These are phyloP conservation scores for Tetragnatha montana DNA, from an alignment of 2,888 invertebrate species.

Conservation along the genomic window DNA sequence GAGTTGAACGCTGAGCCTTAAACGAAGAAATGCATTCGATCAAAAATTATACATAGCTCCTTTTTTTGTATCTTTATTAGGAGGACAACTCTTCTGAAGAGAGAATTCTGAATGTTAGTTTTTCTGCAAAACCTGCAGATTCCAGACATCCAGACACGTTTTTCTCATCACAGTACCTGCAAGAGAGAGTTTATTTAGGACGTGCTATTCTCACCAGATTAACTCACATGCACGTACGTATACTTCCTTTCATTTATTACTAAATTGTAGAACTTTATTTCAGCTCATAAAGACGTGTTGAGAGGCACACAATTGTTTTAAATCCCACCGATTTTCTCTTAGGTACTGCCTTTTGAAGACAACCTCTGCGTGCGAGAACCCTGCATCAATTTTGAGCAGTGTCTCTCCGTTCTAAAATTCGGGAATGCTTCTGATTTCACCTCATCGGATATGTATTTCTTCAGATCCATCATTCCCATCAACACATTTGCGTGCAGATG, in stretches of 20 bases:
- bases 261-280: neutral
- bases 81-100: constrained; percentile 92
- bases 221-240: constrained; percentile 86
- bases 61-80: constrained; percentile 76
- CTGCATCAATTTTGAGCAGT: constrained; percentile 94
- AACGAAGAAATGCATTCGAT: neutral
- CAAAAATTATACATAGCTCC: neutral
- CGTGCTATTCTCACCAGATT: constrained; percentile 89
- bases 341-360: constrained; percentile 96
- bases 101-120: constrained; percentile 93
- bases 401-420: constrained; percentile 91
- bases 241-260: neutral
- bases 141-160: constrained; percentile 82
- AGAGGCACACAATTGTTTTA: neutral
- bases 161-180: constrained; percentile 90
- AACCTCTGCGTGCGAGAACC: constrained; percentile 96
- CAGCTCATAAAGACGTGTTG: neutral
- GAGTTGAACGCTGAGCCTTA: neutral
- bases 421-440: constrained; percentile 89
- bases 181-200: constrained; percentile 95
- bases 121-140: constrained; percentile 90
- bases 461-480: constrained; percentile 94
- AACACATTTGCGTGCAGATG: constrained; percentile 95
- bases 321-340: constrained; percentile 4
- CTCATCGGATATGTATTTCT: constrained; percentile 90